These are phyloP conservation scores for Pterobdella sp. DNA, from an alignment of 2,888 invertebrate species.

Conservation along the genomic window DNA sequence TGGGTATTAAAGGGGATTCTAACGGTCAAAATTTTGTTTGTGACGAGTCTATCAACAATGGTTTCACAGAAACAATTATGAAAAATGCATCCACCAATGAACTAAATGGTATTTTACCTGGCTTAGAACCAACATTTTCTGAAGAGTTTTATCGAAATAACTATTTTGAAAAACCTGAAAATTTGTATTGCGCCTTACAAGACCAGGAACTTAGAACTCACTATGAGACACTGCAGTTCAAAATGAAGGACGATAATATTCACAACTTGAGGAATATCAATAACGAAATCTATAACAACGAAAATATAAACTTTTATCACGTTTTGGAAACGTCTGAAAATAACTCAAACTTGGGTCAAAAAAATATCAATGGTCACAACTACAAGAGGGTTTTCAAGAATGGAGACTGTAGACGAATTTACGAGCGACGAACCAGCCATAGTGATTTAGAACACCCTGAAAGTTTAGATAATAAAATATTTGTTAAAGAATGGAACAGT, in stretches of 20 bases:
- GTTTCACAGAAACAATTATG: conserved; percentile 10
- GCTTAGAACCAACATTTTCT: background rate
- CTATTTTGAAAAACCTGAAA: conserved; percentile 12
- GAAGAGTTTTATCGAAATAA: background rate
- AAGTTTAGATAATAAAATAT: background rate
- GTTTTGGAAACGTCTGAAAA: background rate
- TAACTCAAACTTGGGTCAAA: no score
- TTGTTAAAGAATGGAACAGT: conserved; percentile 27
- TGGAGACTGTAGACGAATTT: background rate
- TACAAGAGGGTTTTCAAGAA: background rate
- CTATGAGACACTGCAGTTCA: conserved; percentile 24
- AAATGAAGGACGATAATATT: background rate
- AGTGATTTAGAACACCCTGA: conserved; percentile 24
- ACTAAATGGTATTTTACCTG: background rate
- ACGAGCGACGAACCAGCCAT: conserved; percentile 8
- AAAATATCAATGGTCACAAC: no score
- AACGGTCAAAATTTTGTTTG: background rate
- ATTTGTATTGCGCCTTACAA: conserved; percentile 17
- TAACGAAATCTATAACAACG: background rate
- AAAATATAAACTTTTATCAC: background rate
- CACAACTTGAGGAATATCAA: background rate
- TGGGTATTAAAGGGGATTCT: conserved; percentile 40
- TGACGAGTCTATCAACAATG: conserved; percentile 39
- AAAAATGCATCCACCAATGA: background rate
- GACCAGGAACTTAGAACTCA: background rate